Base-by-base conservation (phyloP, 2,113 vertebrate species). In the Xenopus borealis region DNA sequence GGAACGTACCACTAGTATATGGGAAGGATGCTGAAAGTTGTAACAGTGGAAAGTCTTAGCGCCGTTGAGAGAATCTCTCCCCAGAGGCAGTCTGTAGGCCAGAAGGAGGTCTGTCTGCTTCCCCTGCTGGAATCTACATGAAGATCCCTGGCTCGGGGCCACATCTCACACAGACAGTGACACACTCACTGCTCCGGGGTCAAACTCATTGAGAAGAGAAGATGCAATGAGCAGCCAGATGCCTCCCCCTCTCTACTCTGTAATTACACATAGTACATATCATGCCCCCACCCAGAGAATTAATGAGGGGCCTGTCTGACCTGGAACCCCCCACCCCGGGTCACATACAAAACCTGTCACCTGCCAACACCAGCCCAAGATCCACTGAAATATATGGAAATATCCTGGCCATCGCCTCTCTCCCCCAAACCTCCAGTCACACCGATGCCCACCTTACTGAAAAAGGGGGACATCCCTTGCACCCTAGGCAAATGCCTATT, bases 171-270 rank as follows among this genome's bases (percentile, higher is more conserved):
- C 62, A 55, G 45, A 23, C 71, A 9, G 14, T 55, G 71, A 72
- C 53, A 59, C 72, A 59, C 19, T 23, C 44, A 73, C 27, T 16
- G 52, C 50, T 40, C 19, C 23, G 46, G 69, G 69, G 71, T 53
- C 46, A 17, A 45, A 3, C 23, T 74, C 66, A 66, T 58, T 58
- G 72, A 53, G 46, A 68, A 23, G 27, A 13, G 47, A 57, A 57
- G 50, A 13, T 44, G 30, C 17, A 13, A 13, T 2, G 10, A 11
- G 66, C n/a, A 73, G 62, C 53, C 63, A 65, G 62, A 66, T 52
- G 46, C 44, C 40, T 8, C 12, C 17, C 55, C 7, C 45, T 5
- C 55, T 18, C 11, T 17, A 40, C 20, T 53, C 55, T 71, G 69
- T 71, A 71, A 71, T 71, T 71, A 71, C 20, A 45, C 46, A 30